Percentiles rank a stretch among this genome's conserved stretches.
phyloP scores from a whole-genome alignment of 2,797 vertebrate genomes.

The Antrozous pallidus region DNA sequence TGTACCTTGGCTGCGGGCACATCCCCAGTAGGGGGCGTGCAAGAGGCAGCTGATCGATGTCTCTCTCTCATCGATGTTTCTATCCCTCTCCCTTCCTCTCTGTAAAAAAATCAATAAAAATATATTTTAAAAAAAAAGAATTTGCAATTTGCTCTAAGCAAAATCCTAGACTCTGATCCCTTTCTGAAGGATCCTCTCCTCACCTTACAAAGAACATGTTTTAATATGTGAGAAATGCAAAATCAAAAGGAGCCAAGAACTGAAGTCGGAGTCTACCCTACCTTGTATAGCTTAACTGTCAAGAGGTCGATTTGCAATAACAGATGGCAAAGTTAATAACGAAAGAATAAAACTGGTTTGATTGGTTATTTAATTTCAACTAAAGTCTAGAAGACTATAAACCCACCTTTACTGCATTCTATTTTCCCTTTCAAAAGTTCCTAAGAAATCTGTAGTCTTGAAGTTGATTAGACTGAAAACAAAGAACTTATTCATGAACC shows the following conservation, averaged over 20 bases:
- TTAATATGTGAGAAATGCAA: constrained; percentile 18
- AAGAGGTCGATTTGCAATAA: not conserved
- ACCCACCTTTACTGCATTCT: not conserved
- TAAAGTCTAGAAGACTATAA: not conserved
- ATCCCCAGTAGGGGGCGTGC: too few species aligned
- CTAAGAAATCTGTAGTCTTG: not conserved
- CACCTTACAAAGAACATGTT: constrained; percentile 20
- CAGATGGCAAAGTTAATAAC: not conserved
- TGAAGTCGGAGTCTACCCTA: not conserved
- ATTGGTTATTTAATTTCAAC: not conserved
- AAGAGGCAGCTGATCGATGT: too few species aligned
- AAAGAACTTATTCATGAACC: constrained; percentile 12
- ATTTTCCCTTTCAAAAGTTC: not conserved
- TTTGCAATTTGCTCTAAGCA: not conserved
- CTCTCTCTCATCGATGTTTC: too few species aligned
- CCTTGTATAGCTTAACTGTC: not conserved
- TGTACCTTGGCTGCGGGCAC: too few species aligned
- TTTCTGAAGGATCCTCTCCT: constrained; percentile 16
- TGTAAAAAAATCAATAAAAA: too few species aligned
- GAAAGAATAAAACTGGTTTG: not conserved
- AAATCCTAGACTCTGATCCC: not conserved
- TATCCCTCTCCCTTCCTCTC: too few species aligned
- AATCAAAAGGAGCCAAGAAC: constrained; percentile 22
- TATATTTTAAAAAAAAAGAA: too few species aligned
- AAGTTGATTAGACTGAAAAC: not conserved